Evolutionary conservation across 2,888 invertebrate genomes (phyloP).

Genomic region (Agrypnus murinus): DNA sequence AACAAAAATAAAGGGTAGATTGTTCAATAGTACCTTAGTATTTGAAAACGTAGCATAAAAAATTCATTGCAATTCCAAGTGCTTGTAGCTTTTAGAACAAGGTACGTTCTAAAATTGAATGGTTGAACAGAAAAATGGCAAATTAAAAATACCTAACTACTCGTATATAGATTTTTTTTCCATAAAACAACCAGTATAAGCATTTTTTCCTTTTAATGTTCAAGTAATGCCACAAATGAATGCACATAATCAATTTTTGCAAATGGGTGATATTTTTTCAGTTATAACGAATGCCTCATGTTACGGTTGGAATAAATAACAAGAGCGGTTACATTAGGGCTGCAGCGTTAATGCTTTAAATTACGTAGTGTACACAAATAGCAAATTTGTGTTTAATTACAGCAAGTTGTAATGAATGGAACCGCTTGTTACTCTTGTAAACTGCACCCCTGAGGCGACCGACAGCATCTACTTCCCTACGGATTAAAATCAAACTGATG

Average conservation of each 20-base stretch:
- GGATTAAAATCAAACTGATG: constrained; percentile 43
- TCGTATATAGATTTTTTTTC: no score
- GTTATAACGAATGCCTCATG: constrained; percentile 14
- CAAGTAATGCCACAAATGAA: neutral
- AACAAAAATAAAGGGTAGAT: no score
- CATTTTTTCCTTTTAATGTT: neutral
- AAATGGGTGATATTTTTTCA: constrained; percentile 13
- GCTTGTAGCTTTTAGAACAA: no score
- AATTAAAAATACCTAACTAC: no score
- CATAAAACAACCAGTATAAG: no score
- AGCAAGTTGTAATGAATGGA: constrained; percentile 49
- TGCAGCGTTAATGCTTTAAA: constrained; percentile 44
- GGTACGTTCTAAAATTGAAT: no score
- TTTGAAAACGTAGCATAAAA: no score
- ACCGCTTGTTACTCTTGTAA: constrained; percentile 47
- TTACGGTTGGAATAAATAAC: constrained; percentile 28
- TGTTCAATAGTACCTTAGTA: no score
- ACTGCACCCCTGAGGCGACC: constrained; percentile 45
- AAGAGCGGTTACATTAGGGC: constrained; percentile 38
- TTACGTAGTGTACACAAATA: constrained; percentile 45
- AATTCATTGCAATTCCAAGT: no score
- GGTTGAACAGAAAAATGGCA: no score
- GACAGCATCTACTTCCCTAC: constrained; percentile 27
- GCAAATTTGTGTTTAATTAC: constrained; percentile 51
- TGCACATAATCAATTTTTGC: constrained; percentile 14